Evolutionary conservation across 1,140 invertebrate species (phyloP), one percentile per base, ranked within the genome.

Genomic region (Nylanderia fulva): DNA sequence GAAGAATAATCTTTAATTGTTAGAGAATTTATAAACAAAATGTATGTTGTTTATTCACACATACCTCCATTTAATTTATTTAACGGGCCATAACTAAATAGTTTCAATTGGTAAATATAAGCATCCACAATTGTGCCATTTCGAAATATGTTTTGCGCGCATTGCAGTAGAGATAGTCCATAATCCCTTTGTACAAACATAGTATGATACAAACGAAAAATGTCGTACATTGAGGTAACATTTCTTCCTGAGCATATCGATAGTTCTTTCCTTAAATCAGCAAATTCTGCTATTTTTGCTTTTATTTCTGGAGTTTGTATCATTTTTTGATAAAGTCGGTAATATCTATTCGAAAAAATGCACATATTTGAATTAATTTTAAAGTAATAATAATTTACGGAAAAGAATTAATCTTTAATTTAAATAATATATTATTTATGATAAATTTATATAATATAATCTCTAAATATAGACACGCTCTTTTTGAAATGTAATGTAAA

Each of bases 1-100:
- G 29, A 3, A 6, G 13, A 33, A 33, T 63, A 63, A 29, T 24
- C 13, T 11, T 76, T 48, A 76, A 77, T 45, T 48, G 24, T 36
- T 77, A 29, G 21, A 75, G 33, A 21, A 74, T n/a, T 36, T 36
- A 36, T 54, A 48, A 29, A 6, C 1, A 69, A 48, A 9, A 15
- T 36, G 15, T 75, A 29, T 15, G 4, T 36, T 63, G 36, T 36
- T 18, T 0, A 66, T 66, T 66, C 52, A 54, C 27, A 68, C 54
- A 7, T 74, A 9, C 79, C 79, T 71, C 68, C 79, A 39, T 74
- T 74, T 5, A 42, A 18, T 45, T 15, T 33, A 7, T 36, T 83
- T 21, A 83, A 21, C 13, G 24, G 0, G 0, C 58, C 6, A 2
- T 83, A 36, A 27, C n/a, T 48, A 24, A 83, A 0, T 15, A 83